phyloP scores from a whole-genome alignment of 2,113 vertebrate genomes.

The Trachemys scripta region DNA sequence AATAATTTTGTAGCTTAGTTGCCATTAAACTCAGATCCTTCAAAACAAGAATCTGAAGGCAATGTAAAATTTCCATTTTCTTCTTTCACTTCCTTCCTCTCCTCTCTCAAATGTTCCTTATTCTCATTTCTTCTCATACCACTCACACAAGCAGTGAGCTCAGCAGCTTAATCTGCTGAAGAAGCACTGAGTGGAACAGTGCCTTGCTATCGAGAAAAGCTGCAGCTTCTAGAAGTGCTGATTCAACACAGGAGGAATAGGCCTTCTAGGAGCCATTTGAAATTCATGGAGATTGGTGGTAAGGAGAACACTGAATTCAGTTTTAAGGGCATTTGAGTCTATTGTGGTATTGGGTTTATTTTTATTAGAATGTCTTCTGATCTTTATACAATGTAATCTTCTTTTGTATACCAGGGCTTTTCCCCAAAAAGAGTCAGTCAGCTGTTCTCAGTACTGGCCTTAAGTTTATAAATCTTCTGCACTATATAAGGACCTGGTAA shows the following conservation, averaged over 20 bases:
- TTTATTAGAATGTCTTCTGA: not conserved
- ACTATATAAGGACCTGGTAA: conserved; percentile 7
- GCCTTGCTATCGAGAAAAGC: not conserved
- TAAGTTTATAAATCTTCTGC: conserved; percentile 57
- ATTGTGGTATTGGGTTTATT: not conserved
- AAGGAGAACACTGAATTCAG: not conserved
- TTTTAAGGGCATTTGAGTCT: not conserved
- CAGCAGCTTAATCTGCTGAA: not conserved
- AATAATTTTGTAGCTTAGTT: not conserved
- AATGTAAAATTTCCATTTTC: not conserved
- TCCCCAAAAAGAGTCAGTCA: not conserved
- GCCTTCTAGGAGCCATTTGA: not conserved
- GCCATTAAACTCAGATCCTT: not conserved
- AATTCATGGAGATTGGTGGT: not conserved
- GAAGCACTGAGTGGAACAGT: not conserved
- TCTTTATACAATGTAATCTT: not conserved
- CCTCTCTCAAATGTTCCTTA: not conserved
- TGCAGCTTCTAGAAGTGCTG: not conserved
- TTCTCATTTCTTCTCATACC: not conserved
- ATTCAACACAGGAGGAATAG: not conserved
- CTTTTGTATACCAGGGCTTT: conserved; percentile 3
- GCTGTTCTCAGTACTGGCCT: conserved; percentile 33
- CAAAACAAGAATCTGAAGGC: not conserved
- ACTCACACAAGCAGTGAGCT: not conserved
- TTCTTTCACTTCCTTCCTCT: not conserved